Base-by-base conservation (phyloP, 1,140 invertebrate species). In the Tenebrio molitor region DNA sequence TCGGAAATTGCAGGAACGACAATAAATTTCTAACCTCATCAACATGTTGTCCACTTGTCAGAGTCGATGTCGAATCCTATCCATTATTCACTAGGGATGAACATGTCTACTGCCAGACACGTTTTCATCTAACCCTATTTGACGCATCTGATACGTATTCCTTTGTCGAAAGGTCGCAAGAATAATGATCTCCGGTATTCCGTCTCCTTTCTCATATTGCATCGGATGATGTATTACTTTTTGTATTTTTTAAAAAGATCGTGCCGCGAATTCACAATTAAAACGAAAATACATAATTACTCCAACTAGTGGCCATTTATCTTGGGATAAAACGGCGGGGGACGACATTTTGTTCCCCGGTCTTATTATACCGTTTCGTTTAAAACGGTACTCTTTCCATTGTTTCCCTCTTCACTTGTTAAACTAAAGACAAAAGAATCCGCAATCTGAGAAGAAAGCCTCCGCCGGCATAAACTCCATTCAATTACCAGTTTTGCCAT, bases 61-160 rank as follows among this genome's bases (percentile, higher is more conserved):
- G 72, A 67, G 21, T 64, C 58, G 15, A 44, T 70, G 67, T 70
- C 73, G 58, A 69, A 76, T 69, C 67, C 74, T 74, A 74, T 77
- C 74, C 72, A 77, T 77, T 77, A 77, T 76, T 77, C 76, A 76
- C 76, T 34, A 67, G 76, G 74, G 76, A 77, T 77, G 71, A 77
- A 77, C 74, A 74, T 72, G 70, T 77, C 76, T 66, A 62, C 73
- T 65, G 34, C 50, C 63, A 66, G 50, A 72, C 53, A 71, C 67
- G 72, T 73, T 64, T 50, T 67, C 33, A 66, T 71, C 76, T 77
- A 76, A 73, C 74, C 69, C 74, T 58, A 73, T 74, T 77, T 75
- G 74, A 75, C 74, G 74, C 71, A 75, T 75, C 71, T 73, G 74
- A 75, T 75, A 73, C 69, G 74, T 75, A 73, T 76, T 75, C 66